Evolutionary conservation across 2,113 vertebrate genomes (phyloP).

Genomic region (Pseudorasbora parva): DNA sequence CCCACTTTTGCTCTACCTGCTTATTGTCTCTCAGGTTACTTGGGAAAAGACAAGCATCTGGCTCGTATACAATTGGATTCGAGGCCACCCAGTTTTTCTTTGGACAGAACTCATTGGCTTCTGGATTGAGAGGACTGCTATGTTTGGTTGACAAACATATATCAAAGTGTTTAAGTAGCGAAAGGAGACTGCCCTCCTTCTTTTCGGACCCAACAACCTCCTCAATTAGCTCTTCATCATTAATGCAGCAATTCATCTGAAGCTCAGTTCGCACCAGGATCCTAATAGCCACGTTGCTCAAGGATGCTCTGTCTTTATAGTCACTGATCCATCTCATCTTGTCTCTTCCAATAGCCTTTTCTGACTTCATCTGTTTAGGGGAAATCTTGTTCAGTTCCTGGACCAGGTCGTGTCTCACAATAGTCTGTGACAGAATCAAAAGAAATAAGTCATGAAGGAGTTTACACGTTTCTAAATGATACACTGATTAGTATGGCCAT

Average conservation of each 20-base stretch:
- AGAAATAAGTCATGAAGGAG: background rate
- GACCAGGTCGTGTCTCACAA: slow-evolving; percentile 68
- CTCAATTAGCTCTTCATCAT: slow-evolving; percentile 61
- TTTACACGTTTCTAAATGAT: background rate
- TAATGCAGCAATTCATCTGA: background rate
- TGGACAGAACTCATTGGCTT: slow-evolving; percentile 70
- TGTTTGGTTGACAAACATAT: slow-evolving; percentile 71
- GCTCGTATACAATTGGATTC: background rate
- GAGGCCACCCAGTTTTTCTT: slow-evolving; percentile 53
- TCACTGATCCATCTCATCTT: slow-evolving; percentile 65
- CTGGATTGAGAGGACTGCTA: slow-evolving; percentile 56
- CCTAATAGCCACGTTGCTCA: slow-evolving; percentile 69
- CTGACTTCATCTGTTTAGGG: slow-evolving; percentile 41
- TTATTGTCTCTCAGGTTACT: slow-evolving; percentile 66
- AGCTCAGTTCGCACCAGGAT: slow-evolving; percentile 72
- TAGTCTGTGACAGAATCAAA: slow-evolving; percentile 59
- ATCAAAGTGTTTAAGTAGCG: slow-evolving; percentile 74
- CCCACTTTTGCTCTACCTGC: slow-evolving; percentile 69
- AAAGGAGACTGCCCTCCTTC: slow-evolving; percentile 69
- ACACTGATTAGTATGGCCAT: background rate
- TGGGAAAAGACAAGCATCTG: slow-evolving; percentile 71
- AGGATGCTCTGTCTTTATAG: slow-evolving; percentile 68
- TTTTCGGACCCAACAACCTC: slow-evolving; percentile 68
- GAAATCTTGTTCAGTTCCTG: slow-evolving; percentile 67
- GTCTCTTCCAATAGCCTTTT: slow-evolving; percentile 60